Evolutionary conservation across 2,797 vertebrate genomes (phyloP).

Genomic region (Sebastes kiyomatsui): DNA sequence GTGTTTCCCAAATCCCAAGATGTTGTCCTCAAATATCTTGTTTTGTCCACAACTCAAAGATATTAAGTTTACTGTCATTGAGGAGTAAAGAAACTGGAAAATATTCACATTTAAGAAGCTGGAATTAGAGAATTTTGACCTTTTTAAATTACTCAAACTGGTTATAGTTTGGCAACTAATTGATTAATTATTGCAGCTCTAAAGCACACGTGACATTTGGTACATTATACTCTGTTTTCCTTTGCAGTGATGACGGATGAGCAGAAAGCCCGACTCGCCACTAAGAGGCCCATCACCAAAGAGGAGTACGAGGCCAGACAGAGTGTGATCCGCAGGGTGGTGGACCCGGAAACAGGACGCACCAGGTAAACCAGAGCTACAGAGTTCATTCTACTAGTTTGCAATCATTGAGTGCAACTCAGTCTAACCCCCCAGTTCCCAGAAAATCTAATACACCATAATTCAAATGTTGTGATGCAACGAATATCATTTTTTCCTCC

Average conservation of each 20-base stretch:
- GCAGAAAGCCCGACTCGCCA: conserved; percentile 94
- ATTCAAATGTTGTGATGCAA: background rate
- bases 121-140: no score
- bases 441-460: background rate
- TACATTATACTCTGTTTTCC: background rate
- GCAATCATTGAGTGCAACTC: background rate
- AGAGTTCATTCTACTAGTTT: background rate
- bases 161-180: no score
- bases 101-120: no score
- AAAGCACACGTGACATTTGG: background rate
- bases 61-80: no score
- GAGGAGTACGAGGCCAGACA: conserved; percentile 96
- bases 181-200: no score
- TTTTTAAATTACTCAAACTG: no score
- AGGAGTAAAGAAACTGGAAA: no score
- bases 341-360: conserved; percentile 92
- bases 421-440: no score
- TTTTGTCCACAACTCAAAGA: no score
- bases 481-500: conserved; percentile 8
- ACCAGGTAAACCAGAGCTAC: conserved; percentile 83
- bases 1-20: no score
- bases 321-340: conserved; percentile 91
- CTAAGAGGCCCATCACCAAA: conserved; percentile 95
- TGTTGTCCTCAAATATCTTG: no score
- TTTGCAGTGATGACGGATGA: conserved; percentile 91